phyloP scores from a whole-genome alignment of 2,797 vertebrate species.

The Parambassis ranga region DNA sequence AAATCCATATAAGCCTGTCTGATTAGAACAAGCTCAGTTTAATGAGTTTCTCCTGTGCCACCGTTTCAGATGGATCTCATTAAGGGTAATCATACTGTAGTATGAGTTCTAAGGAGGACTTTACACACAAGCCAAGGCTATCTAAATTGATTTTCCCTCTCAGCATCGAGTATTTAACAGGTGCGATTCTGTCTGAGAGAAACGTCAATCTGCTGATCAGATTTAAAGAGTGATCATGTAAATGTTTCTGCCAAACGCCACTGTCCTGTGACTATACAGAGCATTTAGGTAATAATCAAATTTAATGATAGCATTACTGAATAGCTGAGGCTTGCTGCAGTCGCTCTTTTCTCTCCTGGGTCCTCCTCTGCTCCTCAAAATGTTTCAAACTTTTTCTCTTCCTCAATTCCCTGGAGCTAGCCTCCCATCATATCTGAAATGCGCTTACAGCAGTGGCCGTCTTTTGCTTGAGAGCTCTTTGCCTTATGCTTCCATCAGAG shows the following conservation, averaged over 20 bases:
- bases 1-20: constrained; percentile 81
- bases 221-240: constrained; percentile 49
- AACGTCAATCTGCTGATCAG: constrained; percentile 67
- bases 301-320: constrained; percentile 77
- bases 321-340: constrained; percentile 65
- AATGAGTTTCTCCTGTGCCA: constrained; percentile 79
- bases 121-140: constrained; percentile 64
- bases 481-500: constrained; percentile 99
- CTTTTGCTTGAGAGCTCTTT: constrained; percentile 97
- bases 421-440: constrained; percentile 97
- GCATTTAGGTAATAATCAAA: constrained; percentile 80
- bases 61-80: constrained; percentile 79
- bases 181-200: constrained; percentile 64
- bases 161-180: constrained; percentile 74
- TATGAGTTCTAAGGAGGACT: constrained; percentile 75
- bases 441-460: constrained; percentile 98
- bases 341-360: constrained; percentile 75
- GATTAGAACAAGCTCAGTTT: constrained; percentile 78
- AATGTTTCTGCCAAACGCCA: constrained; percentile 55
- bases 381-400: constrained; percentile 92
- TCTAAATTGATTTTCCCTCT: constrained; percentile 74
- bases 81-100: constrained; percentile 80
- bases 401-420: constrained; percentile 88
- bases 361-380: constrained; percentile 88
- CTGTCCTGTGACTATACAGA: constrained; percentile 52